A percentile compares a stretch with the other conserved stretches of the same genome.
These are phyloP conservation scores for Anolis apletophallus DNA, from an alignment of 2,797 vertebrate species.

Conservation along the genomic window DNA sequence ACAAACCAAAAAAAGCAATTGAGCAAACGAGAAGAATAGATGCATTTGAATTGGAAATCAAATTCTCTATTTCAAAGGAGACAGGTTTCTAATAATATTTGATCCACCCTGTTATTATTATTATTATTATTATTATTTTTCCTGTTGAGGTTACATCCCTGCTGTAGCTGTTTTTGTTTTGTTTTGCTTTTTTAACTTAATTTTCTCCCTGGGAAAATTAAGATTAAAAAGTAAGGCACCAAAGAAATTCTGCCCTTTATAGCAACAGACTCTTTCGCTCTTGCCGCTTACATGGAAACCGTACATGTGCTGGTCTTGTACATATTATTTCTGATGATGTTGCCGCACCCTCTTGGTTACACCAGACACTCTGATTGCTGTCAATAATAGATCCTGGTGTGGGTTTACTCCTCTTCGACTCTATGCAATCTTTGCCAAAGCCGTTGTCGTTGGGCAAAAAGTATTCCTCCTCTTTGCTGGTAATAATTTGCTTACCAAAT, in stretches of 20 bases:
- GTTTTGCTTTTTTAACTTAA: slow-evolving; percentile 76
- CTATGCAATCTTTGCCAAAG: slow-evolving; percentile 67
- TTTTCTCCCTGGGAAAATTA: slow-evolving; percentile 84
- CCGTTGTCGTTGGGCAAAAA: slow-evolving; percentile 60
- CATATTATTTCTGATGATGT: slow-evolving; percentile 52
- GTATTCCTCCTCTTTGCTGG: slow-evolving; percentile 64
- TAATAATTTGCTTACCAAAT: slow-evolving; percentile 72
- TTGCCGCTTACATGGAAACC: slow-evolving; percentile 62
- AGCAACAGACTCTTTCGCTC: slow-evolving; percentile 68
- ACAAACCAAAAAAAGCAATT: slow-evolving; percentile 80
- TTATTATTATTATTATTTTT: slow-evolving; percentile 47
- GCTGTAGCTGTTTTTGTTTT: slow-evolving; percentile 69
- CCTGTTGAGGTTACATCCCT: slow-evolving; percentile 81
- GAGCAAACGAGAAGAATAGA: slow-evolving; percentile 80
- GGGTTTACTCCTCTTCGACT: slow-evolving; percentile 62
- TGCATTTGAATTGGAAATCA: slow-evolving; percentile 79
- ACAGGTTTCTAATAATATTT: slow-evolving; percentile 78
- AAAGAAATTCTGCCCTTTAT: slow-evolving; percentile 76
- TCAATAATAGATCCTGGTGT: slow-evolving; percentile 41
- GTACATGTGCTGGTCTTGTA: slow-evolving; percentile 60
- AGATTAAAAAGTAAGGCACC: slow-evolving; percentile 85
- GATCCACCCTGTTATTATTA: slow-evolving; percentile 75
- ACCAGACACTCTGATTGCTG: slow-evolving; percentile 54
- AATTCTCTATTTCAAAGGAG: slow-evolving; percentile 76
- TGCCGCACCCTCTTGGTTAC: slow-evolving; percentile 64